Percentiles rank a stretch among this genome's conserved stretches.
Evolutionary conservation across 1,140 invertebrate genomes (phyloP).

Genomic region (Panagrolaimus sp.): DNA sequence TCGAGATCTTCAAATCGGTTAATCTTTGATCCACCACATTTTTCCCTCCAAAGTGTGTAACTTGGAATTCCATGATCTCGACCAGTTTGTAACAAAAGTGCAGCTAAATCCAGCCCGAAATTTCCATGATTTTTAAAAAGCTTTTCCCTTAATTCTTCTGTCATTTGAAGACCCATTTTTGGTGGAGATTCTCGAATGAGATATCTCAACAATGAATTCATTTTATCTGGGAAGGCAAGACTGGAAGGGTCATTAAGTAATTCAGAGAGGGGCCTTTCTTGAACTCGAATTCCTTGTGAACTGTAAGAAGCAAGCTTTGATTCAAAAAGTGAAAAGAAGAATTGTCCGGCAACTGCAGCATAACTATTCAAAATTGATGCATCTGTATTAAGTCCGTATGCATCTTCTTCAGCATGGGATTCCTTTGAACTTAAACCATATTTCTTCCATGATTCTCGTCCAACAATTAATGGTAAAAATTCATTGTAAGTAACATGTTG

Average conservation of each 20-base stretch:
- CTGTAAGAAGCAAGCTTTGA: conserved; percentile 32
- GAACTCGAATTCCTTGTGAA: conserved; percentile 26
- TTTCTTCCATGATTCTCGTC: conserved; percentile 37
- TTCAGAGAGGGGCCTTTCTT: conserved; percentile 41
- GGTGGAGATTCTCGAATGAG: conserved; percentile 38
- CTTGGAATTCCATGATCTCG: conserved; percentile 78
- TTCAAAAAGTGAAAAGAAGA: conserved; percentile 46
- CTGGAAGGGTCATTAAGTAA: conserved; percentile 9
- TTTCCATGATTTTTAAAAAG: conserved; percentile 37
- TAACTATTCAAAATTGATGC: conserved; percentile 44
- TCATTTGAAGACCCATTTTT: conserved; percentile 37
- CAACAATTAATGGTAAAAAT: conserved; percentile 61
- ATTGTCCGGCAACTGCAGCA: conserved; percentile 51
- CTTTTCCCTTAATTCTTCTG: conserved; percentile 34
- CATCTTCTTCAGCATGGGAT: conserved; percentile 17
- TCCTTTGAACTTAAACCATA: conserved; percentile 14
- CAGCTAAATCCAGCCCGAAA: conserved; percentile 64
- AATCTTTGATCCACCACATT: conserved; percentile 70
- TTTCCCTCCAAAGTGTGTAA: conserved; percentile 73
- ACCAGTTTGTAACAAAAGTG: conserved; percentile 70
- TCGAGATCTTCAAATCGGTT: conserved; percentile 47
- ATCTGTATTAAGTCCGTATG: conserved; percentile 37
- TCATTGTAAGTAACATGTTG: conserved; percentile 61
- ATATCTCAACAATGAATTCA: conserved; percentile 44
- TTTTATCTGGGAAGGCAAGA: conserved; percentile 37